Evolutionary conservation across 2,113 vertebrate species (phyloP), one percentile per base, ranked within the genome.

Genomic region (Corythoichthys intestinalis): DNA sequence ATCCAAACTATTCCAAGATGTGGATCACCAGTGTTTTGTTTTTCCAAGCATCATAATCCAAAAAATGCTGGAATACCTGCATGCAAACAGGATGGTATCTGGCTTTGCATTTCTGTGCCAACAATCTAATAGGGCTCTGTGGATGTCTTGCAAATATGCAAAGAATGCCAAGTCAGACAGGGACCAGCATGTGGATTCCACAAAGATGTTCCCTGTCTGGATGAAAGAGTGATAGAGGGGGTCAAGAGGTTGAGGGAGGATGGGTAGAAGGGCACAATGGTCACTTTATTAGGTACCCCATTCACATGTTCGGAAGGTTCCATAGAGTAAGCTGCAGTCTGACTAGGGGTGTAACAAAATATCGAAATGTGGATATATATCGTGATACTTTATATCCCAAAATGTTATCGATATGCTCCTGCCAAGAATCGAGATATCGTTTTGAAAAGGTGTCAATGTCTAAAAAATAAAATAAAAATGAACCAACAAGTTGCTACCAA

Each of bases 91-190:
- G 15, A 34, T 70, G 37, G 44, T 44, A n/a, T 47, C 70, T 61
- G 50, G 41, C 53, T 58, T 47, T 67, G 46, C 68, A 67, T 71
- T 67, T 67, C 17, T 67, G 65, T 66, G 54, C 17, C 38, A 9
- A 15, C 28, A 60, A 34, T 4, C 56, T 46, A 65, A 3, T 14
- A 34, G 14, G 56, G 2, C 44, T 73, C 68, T 72, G 72, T 46
- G 48, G 58, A 74, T 70, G 65, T 34, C 65, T 66, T 12, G 14
- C 77, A 77, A 73, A 85, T 83, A 90, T 87, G 83, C 88, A 69
- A 86, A 87, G 86, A 90, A 92, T 91, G 87, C 67, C 73, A 83
- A 72, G 49, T 72, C 84, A 81, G 86, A 87, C 84, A 87, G 88
- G 87, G 87, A 86, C 46, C 74, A 84, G 79, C 62, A 54, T 75